Base-by-base conservation (phyloP, 2,797 vertebrate genomes). In the Enteromius fasciolatus region DNA sequence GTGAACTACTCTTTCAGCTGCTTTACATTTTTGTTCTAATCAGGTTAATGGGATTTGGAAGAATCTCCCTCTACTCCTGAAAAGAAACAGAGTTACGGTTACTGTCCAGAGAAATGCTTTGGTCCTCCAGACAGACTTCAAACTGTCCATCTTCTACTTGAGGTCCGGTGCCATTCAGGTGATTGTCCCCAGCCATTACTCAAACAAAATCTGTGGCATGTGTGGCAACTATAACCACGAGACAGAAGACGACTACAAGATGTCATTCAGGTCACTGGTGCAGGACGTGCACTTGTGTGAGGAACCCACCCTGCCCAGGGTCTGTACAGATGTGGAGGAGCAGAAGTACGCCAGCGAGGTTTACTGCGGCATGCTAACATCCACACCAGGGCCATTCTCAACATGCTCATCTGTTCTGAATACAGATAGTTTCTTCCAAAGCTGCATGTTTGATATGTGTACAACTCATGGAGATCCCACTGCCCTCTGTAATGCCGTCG, bases 221-320 rank as follows among this genome's bases (percentile, higher is more conserved):
- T 97, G 96, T 33, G 96, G 96, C 28, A 97, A 96, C 91, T 97
- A 95, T 69, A 96, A 96, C 89, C 83, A 77, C 73, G 54, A 72
- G 18, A 79, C 7, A 72, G 86, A 84, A 12, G 96, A 97, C 6
- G 96, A 97, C 44, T 90, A 90, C 85, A 88, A 48, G 81, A 92
- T 88, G 88, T 90, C 92, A 1, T 85, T 94, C 0, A 92, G 92
- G 23, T 87, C 90, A 64, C 87, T 83, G 57, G 91, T 93, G 0
- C 5, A 72, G 4, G 72, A 90, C 23, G 78, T 88, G 17, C 89
- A 89, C 6, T 80, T 77, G 44, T 97, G 96, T n/a, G 90, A 92
- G 3, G 83, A 91, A 20, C 75, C 90, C 44, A 39, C 80, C 0
- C 59, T 91, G 9, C 91, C 92, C 0, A 78, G 81, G 33, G 68